Evolutionary conservation across 2,888 invertebrate species (phyloP).

Genomic region (Morinoia aosen): DNA sequence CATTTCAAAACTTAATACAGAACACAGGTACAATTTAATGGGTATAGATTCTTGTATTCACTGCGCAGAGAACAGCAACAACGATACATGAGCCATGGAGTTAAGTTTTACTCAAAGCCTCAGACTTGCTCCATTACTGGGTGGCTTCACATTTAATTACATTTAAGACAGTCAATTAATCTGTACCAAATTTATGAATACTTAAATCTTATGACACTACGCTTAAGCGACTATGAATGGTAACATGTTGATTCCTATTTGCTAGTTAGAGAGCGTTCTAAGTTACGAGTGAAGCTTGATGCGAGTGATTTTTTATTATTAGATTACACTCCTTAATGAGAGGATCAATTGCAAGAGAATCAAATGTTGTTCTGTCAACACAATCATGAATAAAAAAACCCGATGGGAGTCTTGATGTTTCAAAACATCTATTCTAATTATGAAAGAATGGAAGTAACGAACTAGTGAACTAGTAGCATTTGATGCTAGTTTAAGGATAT

Average conservation of each 20-base stretch:
- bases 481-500: not conserved
- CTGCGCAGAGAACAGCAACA: not conserved
- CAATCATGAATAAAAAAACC: not conserved
- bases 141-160: not conserved
- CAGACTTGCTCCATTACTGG: not conserved
- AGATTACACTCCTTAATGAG: not conserved
- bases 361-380: not conserved
- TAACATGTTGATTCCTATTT: not conserved
- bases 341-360: not conserved
- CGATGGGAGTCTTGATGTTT: not conserved
- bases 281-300: not conserved
- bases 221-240: constrained; percentile 1
- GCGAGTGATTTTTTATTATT: not conserved
- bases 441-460: not conserved
- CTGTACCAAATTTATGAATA: not conserved
- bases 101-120: not conserved
- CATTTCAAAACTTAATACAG: not conserved
- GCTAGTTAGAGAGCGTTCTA: not conserved
- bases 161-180: not conserved
- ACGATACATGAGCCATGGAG: not conserved
- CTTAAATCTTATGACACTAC: not conserved
- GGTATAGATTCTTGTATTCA: not conserved
- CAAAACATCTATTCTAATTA: not conserved
- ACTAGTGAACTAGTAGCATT: not conserved
- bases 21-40: not conserved